These are phyloP conservation scores for Chymomyza costata DNA, from an alignment of 1,140 invertebrate genomes.

Conservation along the genomic window DNA sequence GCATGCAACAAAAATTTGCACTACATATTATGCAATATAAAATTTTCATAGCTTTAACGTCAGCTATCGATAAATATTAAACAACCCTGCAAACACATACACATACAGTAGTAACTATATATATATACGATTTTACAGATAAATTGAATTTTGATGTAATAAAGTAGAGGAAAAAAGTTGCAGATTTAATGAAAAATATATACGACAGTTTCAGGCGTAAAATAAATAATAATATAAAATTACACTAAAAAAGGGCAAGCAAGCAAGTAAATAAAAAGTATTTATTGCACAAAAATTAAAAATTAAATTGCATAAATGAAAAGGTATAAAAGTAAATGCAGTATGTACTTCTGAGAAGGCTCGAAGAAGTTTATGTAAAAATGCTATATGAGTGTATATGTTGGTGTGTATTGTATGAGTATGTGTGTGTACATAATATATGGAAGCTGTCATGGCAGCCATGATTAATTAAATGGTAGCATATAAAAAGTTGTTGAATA, in stretches of 20 bases:
- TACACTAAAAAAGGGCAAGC: neutral
- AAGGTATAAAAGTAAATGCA: conserved; percentile 14
- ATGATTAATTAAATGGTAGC: conserved; percentile 9
- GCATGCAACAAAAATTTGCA: conserved; percentile 45
- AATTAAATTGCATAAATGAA: conserved; percentile 15
- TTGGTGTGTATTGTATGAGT: conserved; percentile 1
- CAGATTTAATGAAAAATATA: conserved; percentile 47
- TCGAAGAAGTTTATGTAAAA: neutral
- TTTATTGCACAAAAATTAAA: neutral
- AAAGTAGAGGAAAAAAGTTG: conserved; percentile 45
- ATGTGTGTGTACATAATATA: conserved; percentile 1
- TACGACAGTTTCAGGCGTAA: neutral
- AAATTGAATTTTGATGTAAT: conserved; percentile 56
- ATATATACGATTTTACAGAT: conserved; percentile 9
- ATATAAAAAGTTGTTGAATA: too few species aligned
- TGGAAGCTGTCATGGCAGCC: neutral
- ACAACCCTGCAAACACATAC: conserved; percentile 7
- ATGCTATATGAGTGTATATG: too few species aligned
- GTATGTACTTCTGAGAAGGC: neutral
- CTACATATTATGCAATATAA: conserved; percentile 39
- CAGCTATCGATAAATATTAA: conserved; percentile 46
- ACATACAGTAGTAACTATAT: conserved; percentile 3
- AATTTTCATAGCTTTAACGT: conserved; percentile 56
- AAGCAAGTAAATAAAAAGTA: neutral
- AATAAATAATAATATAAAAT: too few species aligned